Evolutionary conservation across 2,888 invertebrate genomes (phyloP).

Genomic region (Machimus rusticus): DNA sequence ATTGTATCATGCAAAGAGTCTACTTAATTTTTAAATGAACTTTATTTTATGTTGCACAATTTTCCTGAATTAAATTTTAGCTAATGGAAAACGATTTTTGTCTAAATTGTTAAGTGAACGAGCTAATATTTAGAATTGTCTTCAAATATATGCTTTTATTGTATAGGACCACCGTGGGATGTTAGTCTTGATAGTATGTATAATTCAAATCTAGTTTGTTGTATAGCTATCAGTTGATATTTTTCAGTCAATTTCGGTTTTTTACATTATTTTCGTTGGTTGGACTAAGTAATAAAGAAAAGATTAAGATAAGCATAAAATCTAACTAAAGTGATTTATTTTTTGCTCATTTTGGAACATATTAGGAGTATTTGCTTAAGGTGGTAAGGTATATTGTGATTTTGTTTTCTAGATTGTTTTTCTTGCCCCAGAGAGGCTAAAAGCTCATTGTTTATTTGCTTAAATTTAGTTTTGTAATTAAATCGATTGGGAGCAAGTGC

Average conservation of each 20-base stretch:
- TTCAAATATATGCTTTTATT: neutral
- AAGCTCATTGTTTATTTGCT: neutral
- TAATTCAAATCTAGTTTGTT: neutral
- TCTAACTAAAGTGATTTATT: neutral
- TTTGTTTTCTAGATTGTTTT: neutral
- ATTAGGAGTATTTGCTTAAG: neutral
- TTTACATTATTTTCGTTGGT: neutral
- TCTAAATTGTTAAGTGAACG: neutral
- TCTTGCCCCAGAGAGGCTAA: neutral
- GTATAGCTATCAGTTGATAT: neutral
- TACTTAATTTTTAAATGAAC: neutral
- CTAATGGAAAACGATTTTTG: neutral
- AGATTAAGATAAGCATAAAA: neutral
- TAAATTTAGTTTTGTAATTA: neutral
- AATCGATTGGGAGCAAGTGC: neutral
- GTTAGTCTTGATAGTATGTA: neutral
- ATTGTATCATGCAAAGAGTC: neutral
- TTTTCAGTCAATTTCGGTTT: neutral
- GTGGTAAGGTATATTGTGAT: neutral
- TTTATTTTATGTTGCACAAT: neutral
- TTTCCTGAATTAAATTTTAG: neutral
- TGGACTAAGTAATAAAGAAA: neutral
- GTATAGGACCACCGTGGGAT: neutral
- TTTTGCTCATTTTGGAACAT: neutral
- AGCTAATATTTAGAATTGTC: neutral